These are phyloP conservation scores for Excalfactoria chinensis DNA, from an alignment of 2,113 vertebrate species.

Conservation along the genomic window DNA sequence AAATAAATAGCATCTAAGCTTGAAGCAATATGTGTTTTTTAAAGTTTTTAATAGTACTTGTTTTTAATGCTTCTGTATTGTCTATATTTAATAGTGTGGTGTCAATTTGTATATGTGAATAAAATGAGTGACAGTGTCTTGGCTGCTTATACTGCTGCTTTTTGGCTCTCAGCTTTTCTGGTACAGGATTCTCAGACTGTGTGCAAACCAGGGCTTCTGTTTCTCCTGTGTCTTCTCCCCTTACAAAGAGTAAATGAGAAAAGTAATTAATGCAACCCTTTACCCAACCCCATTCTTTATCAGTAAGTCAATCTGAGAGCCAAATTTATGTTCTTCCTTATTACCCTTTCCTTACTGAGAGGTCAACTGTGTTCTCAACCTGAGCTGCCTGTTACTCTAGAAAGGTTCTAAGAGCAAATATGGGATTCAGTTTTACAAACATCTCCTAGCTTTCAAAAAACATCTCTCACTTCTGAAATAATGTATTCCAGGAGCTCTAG, in stretches of 20 bases:
- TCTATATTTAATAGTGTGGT: slow-evolving; percentile 54
- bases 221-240: not conserved
- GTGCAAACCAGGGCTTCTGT: not conserved
- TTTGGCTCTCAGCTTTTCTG: not conserved
- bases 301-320: not conserved
- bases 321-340: not conserved
- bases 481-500: not conserved
- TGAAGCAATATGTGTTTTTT: slow-evolving; percentile 68
- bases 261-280: not conserved
- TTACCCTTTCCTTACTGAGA: not conserved
- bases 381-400: not conserved
- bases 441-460: not conserved
- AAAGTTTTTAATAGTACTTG: slow-evolving; percentile 63
- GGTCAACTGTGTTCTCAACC: not conserved
- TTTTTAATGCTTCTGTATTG: slow-evolving; percentile 70
- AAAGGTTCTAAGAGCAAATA: not conserved
- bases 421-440: not conserved
- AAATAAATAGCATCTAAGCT: slow-evolving; percentile 30
- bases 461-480: not conserved
- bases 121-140: slow-evolving; percentile 50
- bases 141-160: not conserved
- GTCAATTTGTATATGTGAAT: slow-evolving; percentile 67
- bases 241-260: not conserved
- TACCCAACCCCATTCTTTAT: not conserved
- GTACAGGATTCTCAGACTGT: not conserved